These are phyloP conservation scores for Notiomystis cincta DNA, from an alignment of 2,113 vertebrate species.

Conservation along the genomic window DNA sequence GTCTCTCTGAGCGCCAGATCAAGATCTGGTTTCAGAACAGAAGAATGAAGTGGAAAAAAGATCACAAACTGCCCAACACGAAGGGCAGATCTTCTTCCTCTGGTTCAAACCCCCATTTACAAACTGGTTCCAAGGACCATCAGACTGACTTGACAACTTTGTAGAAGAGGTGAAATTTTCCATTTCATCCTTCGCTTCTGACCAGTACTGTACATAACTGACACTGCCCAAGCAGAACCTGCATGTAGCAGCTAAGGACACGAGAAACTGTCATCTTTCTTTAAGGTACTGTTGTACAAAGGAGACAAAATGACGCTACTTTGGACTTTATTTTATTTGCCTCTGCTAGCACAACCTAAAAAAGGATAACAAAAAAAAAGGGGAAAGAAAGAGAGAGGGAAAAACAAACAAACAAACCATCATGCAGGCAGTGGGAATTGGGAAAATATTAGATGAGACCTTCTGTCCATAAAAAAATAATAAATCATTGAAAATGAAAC, in stretches of 20 bases:
- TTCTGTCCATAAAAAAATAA: slow-evolving; percentile 69
- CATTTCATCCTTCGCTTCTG: slow-evolving; percentile 67
- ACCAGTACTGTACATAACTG: slow-evolving; percentile 79
- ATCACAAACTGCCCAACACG: slow-evolving; percentile 98
- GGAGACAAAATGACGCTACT: slow-evolving; percentile 61
- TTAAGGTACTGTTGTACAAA: slow-evolving; percentile 76
- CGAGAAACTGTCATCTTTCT: slow-evolving; percentile 70
- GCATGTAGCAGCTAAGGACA: slow-evolving; percentile 79
- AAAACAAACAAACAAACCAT: not conserved
- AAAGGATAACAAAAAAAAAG: not conserved
- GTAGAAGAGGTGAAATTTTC: slow-evolving; percentile 76
- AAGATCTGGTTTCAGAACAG: slow-evolving; percentile 99
- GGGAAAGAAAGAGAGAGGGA: not conserved
- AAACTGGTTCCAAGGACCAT: slow-evolving; percentile 89
- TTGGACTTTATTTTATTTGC: slow-evolving; percentile 71
- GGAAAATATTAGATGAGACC: slow-evolving; percentile 67
- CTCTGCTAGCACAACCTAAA: slow-evolving; percentile 64
- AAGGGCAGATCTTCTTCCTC: slow-evolving; percentile 92
- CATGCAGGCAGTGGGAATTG: slow-evolving; percentile 53
- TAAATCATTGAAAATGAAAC: slow-evolving; percentile 72
- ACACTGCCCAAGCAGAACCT: slow-evolving; percentile 82
- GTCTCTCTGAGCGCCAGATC: slow-evolving; percentile 97
- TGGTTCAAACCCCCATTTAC: slow-evolving; percentile 84
- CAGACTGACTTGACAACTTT: slow-evolving; percentile 97
- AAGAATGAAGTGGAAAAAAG: slow-evolving; percentile 99